phyloP scores from a whole-genome alignment of 92 coral and sea anemone species.

The Meandrina meandrites region DNA sequence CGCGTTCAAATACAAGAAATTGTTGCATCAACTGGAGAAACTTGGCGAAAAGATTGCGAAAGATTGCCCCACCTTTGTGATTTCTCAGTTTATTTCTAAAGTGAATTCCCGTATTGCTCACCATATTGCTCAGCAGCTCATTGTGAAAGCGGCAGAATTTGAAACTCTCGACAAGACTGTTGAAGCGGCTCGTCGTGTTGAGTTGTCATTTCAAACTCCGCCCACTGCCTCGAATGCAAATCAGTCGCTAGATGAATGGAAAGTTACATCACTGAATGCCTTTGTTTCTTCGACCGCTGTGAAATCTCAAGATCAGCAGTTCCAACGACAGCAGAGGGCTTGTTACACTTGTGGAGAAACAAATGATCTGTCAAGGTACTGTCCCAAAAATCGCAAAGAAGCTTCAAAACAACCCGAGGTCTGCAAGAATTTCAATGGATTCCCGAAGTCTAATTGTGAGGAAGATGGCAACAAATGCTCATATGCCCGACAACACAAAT shows the following conservation, averaged over 20 bases:
- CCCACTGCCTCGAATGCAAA: constrained; percentile 36
- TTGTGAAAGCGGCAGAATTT: constrained; percentile 59
- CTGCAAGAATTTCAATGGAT: constrained; percentile 55
- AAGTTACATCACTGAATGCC: constrained; percentile 28
- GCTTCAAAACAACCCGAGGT: constrained; percentile 42
- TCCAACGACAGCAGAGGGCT: constrained; percentile 32
- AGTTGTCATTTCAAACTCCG: constrained; percentile 50
- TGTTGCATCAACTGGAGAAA: too few species aligned
- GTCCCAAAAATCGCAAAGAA: constrained; percentile 20
- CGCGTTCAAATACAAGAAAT: too few species aligned
- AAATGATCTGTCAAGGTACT: constrained; percentile 29
- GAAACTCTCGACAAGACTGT: constrained; percentile 51
- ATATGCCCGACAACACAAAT: constrained; percentile 47
- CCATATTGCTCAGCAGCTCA: too few species aligned
- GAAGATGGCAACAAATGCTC: constrained; percentile 55
- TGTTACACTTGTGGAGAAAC: constrained; percentile 57
- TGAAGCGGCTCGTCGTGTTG: constrained; percentile 71
- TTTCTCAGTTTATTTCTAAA: too few species aligned
- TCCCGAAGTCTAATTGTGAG: constrained; percentile 46
- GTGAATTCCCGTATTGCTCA: too few species aligned
- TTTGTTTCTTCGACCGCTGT: constrained; percentile 30
- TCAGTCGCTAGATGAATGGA: constrained; percentile 50
- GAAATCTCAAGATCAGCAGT: constrained; percentile 5
- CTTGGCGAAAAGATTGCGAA: too few species aligned
- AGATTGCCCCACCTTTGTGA: too few species aligned